Evolutionary conservation across 2,888 invertebrate species (phyloP).

Genomic region (Amphimallon solstitiale): DNA sequence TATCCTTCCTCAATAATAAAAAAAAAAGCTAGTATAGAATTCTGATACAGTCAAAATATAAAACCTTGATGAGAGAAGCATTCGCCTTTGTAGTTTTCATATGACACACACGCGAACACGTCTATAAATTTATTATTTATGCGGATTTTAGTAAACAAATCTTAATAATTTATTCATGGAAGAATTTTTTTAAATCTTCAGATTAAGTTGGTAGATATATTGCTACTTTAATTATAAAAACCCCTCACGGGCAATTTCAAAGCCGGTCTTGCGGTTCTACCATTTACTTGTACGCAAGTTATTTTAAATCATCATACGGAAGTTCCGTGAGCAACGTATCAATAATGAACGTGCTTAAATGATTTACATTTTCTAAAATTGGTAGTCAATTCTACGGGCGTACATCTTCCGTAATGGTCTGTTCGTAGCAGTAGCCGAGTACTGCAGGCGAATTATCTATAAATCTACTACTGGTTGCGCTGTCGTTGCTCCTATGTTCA

Average conservation of each 20-base stretch:
- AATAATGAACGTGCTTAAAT: constrained; percentile 23
- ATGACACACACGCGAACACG: too few species aligned
- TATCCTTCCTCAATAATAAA: too few species aligned
- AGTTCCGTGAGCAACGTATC: neutral
- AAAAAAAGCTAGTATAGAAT: too few species aligned
- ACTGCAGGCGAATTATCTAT: constrained; percentile 10
- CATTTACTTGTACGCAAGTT: constrained; percentile 1
- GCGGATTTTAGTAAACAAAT: too few species aligned
- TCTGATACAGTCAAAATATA: too few species aligned
- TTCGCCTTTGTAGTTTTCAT: too few species aligned
- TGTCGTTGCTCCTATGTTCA: neutral
- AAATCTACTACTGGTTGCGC: neutral
- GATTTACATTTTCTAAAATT: constrained; percentile 27
- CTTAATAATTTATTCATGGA: too few species aligned
- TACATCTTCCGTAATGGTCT: neutral
- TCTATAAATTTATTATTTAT: too few species aligned
- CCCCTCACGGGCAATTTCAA: constrained; percentile 8
- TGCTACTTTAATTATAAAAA: neutral
- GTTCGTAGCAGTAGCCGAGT: neutral
- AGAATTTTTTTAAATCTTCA: neutral
- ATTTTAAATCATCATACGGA: constrained; percentile 5
- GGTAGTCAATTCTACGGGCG: constrained; percentile 3
- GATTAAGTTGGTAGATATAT: neutral
- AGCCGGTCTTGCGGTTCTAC: neutral
- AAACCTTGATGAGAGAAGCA: too few species aligned